Evolutionary conservation across 2,797 vertebrate species (phyloP).

Genomic region (Dendrocincla fuliginosa): DNA sequence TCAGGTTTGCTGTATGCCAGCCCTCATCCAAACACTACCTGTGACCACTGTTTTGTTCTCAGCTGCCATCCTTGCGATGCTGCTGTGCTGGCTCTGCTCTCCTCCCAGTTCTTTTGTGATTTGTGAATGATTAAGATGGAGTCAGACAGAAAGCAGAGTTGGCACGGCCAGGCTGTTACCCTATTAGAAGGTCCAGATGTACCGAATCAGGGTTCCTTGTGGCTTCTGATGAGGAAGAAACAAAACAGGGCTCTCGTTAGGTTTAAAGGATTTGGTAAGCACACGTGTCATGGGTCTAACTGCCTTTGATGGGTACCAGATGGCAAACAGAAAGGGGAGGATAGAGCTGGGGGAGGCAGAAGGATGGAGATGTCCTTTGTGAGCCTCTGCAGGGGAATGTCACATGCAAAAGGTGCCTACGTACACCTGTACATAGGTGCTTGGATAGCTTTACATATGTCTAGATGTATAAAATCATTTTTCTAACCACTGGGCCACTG

Average conservation of each 20-base stretch:
- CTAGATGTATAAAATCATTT: not conserved
- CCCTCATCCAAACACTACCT: fast-evolving
- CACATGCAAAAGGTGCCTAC: not conserved
- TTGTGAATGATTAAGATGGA: conserved; percentile 37
- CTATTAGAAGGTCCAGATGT: conserved; percentile 67
- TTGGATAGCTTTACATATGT: not conserved
- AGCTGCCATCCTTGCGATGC: not conserved
- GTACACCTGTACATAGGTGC: fast-evolving
- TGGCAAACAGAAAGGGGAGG: conserved; percentile 43
- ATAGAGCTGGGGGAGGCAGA: not conserved
- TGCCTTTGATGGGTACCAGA: conserved; percentile 67
- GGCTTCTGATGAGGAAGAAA: conserved; percentile 64
- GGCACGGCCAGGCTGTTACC: conserved; percentile 54
- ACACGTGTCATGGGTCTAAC: conserved; percentile 48
- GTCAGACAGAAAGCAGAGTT: conserved; percentile 52
- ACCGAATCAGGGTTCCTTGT: conserved; percentile 43
- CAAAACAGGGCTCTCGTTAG: conserved; percentile 57
- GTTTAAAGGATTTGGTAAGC: conserved; percentile 65
- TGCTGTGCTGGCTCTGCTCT: not conserved
- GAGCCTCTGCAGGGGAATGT: not conserved
- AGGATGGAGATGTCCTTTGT: not conserved
- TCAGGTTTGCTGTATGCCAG: not conserved
- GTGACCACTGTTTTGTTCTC: not conserved
- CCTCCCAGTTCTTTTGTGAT: conserved; percentile 20
- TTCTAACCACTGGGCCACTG: not conserved